phyloP scores from a whole-genome alignment of 2,888 invertebrate species.

The Clunio marinus region DNA sequence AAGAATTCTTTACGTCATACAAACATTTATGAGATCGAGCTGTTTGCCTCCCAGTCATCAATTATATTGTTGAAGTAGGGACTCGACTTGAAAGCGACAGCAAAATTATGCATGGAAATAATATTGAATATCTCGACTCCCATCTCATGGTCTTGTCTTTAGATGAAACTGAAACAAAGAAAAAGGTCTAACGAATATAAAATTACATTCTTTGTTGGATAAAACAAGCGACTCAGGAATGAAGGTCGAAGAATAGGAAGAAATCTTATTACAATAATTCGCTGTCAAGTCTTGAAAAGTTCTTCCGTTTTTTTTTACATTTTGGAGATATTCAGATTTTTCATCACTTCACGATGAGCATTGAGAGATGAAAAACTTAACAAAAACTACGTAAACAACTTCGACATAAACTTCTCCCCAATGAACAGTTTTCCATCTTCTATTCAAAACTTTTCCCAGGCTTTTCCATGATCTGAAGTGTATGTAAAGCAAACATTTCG shows the following conservation, averaged over 20 bases:
- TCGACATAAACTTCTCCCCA: too few relatives aligned
- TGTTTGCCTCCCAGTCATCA: constrained; percentile 21
- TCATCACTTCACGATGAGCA: too few relatives aligned
- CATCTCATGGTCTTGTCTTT: not conserved
- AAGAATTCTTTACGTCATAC: too few relatives aligned
- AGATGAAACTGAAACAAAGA: not conserved
- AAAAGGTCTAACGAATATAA: not conserved
- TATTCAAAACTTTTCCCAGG: not conserved
- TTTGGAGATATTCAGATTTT: too few relatives aligned
- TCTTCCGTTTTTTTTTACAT: not conserved
- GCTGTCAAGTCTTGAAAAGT: not conserved
- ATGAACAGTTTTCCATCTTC: too few relatives aligned
- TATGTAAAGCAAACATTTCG: too few relatives aligned
- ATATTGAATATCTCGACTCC: not conserved
- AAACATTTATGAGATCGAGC: too few relatives aligned
- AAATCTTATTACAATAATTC: not conserved
- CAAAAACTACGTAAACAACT: not conserved
- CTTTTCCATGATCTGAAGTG: too few relatives aligned
- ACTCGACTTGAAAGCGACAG: not conserved
- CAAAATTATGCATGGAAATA: constrained; percentile 7
- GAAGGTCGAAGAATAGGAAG: not conserved
- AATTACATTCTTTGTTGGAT: not conserved
- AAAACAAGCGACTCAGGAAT: not conserved
- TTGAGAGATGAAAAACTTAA: too few relatives aligned
- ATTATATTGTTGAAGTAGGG: constrained; percentile 32